A percentile compares a stretch with the other conserved stretches of the same genome.
phyloP scores from a whole-genome alignment of 2,797 vertebrate genomes.

The Bryconaethiops microstoma region DNA sequence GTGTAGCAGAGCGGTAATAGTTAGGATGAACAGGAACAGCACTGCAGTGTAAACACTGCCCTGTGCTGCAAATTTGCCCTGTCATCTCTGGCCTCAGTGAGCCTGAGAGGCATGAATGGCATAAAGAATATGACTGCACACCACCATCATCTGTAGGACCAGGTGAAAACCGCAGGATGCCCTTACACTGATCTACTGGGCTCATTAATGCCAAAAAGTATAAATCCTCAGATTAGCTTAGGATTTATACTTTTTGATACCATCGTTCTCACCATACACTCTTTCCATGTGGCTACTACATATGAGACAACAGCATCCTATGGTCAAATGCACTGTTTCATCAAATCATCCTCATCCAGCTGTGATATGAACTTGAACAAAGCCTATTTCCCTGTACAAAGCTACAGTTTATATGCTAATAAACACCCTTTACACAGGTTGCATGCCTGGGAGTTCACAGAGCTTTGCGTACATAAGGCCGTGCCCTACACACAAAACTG shows the following conservation, averaged over 20 bases:
- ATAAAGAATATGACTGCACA: not conserved
- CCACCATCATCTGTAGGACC: slow-evolving; percentile 24
- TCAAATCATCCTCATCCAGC: slow-evolving; percentile 11
- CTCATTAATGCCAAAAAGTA: slow-evolving; percentile 34
- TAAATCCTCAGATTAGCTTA: no score
- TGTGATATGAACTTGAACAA: not conserved
- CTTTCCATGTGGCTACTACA: slow-evolving; percentile 14
- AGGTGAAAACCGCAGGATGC: slow-evolving; percentile 32
- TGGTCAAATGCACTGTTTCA: not conserved
- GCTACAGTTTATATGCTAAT: slow-evolving; percentile 37
- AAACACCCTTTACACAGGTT: slow-evolving; percentile 45
- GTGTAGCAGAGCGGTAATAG: not conserved
- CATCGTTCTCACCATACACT: not conserved
- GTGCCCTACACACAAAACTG: slow-evolving; percentile 27
- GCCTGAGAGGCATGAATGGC: slow-evolving; percentile 20
- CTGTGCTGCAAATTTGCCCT: slow-evolving; percentile 13
- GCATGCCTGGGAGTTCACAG: slow-evolving; percentile 32
- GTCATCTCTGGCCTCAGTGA: slow-evolving; percentile 17
- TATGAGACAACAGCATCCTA: not conserved
- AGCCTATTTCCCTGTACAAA: slow-evolving; percentile 19
- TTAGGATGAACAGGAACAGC: not conserved
- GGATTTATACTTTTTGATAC: no score
- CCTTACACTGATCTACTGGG: slow-evolving; percentile 13
- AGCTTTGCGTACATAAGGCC: slow-evolving; percentile 37
- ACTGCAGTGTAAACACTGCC: slow-evolving; percentile 20